Conservation (phyloP, 1,140 invertebrate species). For the Lepidostoma basale region DNA sequence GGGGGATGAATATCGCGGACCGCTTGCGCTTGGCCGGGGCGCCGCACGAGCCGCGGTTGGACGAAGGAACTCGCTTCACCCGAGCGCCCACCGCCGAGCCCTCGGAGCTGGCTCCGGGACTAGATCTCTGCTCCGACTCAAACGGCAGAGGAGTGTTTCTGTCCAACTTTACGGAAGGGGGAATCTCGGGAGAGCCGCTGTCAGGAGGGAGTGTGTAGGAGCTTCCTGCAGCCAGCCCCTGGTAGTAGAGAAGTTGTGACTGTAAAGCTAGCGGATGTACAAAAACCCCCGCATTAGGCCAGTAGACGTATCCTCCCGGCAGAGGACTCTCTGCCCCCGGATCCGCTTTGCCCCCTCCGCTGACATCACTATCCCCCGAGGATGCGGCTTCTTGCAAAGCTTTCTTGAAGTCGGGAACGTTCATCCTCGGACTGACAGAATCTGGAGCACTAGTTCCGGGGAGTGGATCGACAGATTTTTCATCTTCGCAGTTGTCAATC, state of each 20-base stretch:
- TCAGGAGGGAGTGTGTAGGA: conserved; percentile 46
- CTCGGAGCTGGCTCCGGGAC: conserved; percentile 37
- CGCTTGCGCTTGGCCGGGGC: conserved; percentile 72
- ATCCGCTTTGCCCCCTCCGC: conserved; percentile 30
- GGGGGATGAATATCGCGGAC: conserved; percentile 82
- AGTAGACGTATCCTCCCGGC: conserved; percentile 65
- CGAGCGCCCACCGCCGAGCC: conserved; percentile 49
- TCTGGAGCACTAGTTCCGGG: conserved; percentile 44
- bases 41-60: conserved; percentile 64
- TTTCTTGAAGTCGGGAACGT: conserved; percentile 42
- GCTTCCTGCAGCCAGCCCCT: conserved; percentile 65
- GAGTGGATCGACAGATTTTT: conserved; percentile 47
- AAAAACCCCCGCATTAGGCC: conserved; percentile 72
- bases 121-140: conserved; percentile 53
- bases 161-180: conserved; percentile 48
- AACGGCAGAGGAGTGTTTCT: conserved; percentile 48
- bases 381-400: conserved; percentile 35
- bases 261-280: conserved; percentile 75
- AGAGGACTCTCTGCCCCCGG: conserved; percentile 42
- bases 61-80: conserved; percentile 51
- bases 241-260: conserved; percentile 75
- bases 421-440: conserved; percentile 39
- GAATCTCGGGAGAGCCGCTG: conserved; percentile 49
- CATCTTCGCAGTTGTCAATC: conserved; percentile 60
- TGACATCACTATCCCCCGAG: conserved; percentile 23